Evolutionary conservation across 2,888 invertebrate species (phyloP), one percentile per base, ranked within the genome.

Genomic region (Psococerastis gibbosa): DNA sequence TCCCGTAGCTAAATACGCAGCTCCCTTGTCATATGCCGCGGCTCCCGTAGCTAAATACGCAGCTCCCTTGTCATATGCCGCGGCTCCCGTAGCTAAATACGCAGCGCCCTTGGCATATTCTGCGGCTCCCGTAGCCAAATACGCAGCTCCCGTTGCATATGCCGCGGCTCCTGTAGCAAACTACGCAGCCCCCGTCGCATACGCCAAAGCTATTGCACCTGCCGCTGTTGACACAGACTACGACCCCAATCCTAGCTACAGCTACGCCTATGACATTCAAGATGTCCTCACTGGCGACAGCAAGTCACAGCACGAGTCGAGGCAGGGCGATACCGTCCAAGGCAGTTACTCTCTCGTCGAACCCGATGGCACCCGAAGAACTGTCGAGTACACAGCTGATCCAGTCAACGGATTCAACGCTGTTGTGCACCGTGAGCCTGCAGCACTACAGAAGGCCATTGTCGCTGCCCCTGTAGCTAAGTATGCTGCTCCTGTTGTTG

Each of bases 281-380:
- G 52, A 52, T 43, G 50, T 51, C n/a, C 43, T 51, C 22, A 53
- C 52, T 38, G 52, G 52, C 15, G 52, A 53, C 47, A 49, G 47
- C 48, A 53, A 53, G 41, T 45, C 46, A 27, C 52, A 53, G 35
- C 43, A 50, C 17, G 52, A 52, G 35, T 47, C 49, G 35, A 47
- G 52, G 17, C 46, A 43, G 48, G 52, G 16, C 46, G 51, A 43
- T 50, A 51, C 50, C 45, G 47, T 47, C 22, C 38, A 45, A 43
- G 47, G 47, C 27, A 43, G 43, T 18, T 47, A 47, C 47, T 42
- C 35, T 22, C 45, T 47, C 9, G 22, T 43, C 3, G 47, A 47
- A 32, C 45, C 47, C 43, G 47, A 47, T 22, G 47, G 47, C 43
- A 47, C 45, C 47, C 45, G 47, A 16, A 43, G 47, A 15, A 45